Percentiles rank a stretch among this genome's conserved stretches.
phyloP scores from a whole-genome alignment of 1,140 invertebrate species.

The Halyomorpha halys region DNA sequence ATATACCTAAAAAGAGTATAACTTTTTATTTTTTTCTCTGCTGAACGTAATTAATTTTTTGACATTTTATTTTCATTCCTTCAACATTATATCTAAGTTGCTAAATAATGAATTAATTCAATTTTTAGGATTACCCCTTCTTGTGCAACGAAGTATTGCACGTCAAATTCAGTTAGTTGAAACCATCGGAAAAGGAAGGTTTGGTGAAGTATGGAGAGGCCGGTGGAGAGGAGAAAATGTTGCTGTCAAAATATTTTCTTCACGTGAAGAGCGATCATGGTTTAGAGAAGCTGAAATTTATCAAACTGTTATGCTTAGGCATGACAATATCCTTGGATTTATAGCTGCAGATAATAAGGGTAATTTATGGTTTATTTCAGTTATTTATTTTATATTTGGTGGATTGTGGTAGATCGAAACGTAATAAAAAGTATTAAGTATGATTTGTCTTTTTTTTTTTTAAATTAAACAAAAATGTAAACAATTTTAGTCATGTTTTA shows the following conservation, averaged over 20 bases:
- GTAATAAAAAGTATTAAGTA: too few species aligned
- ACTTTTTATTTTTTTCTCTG: too few species aligned
- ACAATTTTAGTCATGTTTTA: too few species aligned
- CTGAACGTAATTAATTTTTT: too few species aligned
- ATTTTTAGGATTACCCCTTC: slow-evolving; percentile 54
- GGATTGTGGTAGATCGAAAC: too few species aligned
- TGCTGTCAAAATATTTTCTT: slow-evolving; percentile 85
- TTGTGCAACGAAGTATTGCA: slow-evolving; percentile 68
- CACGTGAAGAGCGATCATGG: slow-evolving; percentile 80
- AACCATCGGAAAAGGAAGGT: slow-evolving; percentile 74
- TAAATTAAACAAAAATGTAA: too few species aligned
- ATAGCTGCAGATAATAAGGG: slow-evolving; percentile 64
- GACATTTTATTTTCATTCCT: too few species aligned
- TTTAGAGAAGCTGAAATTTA: slow-evolving; percentile 84
- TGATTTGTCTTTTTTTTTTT: too few species aligned
- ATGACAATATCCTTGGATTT: slow-evolving; percentile 87
- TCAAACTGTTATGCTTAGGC: slow-evolving; percentile 69
- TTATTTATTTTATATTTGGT: too few species aligned
- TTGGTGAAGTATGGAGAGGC: slow-evolving; percentile 81
- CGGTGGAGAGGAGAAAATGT: slow-evolving; percentile 78
- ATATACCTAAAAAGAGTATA: too few species aligned
- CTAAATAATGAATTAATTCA: neutral
- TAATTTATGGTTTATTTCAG: slow-evolving; percentile 15
- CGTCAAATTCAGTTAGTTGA: slow-evolving; percentile 63
- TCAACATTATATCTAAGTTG: too few species aligned